Conservation (phyloP, 2,113 vertebrate genomes). For the Channa argus region DNA sequence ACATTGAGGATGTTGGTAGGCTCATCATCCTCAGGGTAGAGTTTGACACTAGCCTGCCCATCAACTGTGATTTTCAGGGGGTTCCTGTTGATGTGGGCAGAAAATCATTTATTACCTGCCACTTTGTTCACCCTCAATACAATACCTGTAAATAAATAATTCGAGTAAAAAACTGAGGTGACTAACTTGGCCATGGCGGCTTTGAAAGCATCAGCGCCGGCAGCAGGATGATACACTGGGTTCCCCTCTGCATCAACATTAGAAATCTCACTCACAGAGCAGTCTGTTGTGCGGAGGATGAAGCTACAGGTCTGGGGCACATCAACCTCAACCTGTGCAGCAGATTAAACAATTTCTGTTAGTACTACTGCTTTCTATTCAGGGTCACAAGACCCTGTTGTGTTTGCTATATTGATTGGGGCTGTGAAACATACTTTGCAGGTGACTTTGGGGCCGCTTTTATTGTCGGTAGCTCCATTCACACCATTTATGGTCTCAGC, state of each 20-base stretch:
- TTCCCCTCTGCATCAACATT: conserved; percentile 75
- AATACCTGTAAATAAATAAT: too few relatives aligned
- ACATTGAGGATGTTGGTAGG: conserved; percentile 89
- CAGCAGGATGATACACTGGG: conserved; percentile 80
- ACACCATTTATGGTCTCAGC: conserved; percentile 86
- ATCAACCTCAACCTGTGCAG: conserved; percentile 89
- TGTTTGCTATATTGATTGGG: background rate
- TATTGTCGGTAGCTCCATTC: conserved; percentile 81
- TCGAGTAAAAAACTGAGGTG: too few relatives aligned
- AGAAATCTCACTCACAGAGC: conserved; percentile 86
- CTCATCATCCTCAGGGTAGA: conserved; percentile 88
- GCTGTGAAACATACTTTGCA: conserved; percentile 84
- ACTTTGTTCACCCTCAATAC: background rate
- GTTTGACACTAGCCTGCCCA: conserved; percentile 75
- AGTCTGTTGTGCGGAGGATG: conserved; percentile 86
- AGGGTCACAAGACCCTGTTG: background rate
- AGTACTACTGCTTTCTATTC: background rate
- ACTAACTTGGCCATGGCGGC: conserved; percentile 89
- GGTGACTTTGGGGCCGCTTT: conserved; percentile 85
- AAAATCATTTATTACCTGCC: conserved; percentile 8
- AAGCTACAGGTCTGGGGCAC: conserved; percentile 91
- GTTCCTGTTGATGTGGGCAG: conserved; percentile 75
- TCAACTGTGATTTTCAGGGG: conserved; percentile 84
- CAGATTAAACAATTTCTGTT: conserved; percentile 17
- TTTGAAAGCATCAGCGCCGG: conserved; percentile 85